A percentile compares a stretch with the other conserved stretches of the same genome.
These are phyloP conservation scores for Copidosoma floridanum DNA, from an alignment of 1,140 invertebrate species.

Conservation along the genomic window DNA sequence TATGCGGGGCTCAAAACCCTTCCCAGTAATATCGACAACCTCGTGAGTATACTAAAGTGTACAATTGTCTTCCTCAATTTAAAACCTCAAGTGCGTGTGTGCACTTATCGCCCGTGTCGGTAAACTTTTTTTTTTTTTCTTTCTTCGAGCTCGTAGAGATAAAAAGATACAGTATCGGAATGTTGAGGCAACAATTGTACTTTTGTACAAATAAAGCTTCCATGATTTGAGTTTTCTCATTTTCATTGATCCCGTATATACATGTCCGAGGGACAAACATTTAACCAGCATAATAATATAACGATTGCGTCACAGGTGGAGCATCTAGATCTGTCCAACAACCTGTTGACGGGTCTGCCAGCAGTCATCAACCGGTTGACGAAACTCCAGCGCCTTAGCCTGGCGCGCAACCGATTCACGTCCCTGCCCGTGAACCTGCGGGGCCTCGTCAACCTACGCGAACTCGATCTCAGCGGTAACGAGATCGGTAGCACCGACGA, in stretches of 20 bases:
- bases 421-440: constrained; percentile 36
- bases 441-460: constrained; percentile 34
- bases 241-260: no score
- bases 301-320: constrained; percentile 41
- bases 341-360: constrained; percentile 35
- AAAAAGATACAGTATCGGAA: no score
- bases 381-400: constrained; percentile 41
- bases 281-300: no score
- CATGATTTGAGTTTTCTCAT: no score
- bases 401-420: constrained; percentile 42
- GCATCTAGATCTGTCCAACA: constrained; percentile 44
- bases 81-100: neutral
- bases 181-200: no score
- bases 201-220: no score
- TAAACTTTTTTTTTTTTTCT: no score
- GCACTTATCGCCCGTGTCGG: no score
- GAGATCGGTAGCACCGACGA: constrained; percentile 18
- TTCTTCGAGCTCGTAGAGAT: no score
- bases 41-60: constrained; percentile 30
- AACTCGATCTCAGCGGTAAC: constrained; percentile 41
- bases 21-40: constrained; percentile 37
- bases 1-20: constrained; percentile 31
- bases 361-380: constrained; percentile 35
- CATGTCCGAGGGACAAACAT: no score
- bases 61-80: neutral